These are phyloP conservation scores for Orchesella cincta DNA, from an alignment of 1,140 invertebrate genomes.

Conservation along the genomic window DNA sequence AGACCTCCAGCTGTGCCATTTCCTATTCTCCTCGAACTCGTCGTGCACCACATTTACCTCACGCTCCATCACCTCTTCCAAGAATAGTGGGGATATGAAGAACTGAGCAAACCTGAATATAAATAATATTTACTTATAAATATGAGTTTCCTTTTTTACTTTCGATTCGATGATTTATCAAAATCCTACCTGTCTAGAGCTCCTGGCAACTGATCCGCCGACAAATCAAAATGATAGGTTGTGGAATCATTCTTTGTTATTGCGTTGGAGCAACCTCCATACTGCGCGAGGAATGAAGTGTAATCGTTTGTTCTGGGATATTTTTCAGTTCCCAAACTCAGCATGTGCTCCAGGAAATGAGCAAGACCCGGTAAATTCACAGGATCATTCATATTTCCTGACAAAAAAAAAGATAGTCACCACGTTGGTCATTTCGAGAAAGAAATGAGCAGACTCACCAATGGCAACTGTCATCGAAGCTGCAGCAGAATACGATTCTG, in stretches of 20 bases:
- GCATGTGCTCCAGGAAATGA: conserved; percentile 98
- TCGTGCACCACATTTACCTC: conserved; percentile 95
- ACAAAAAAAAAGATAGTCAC: background rate
- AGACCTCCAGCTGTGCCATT: conserved; percentile 82
- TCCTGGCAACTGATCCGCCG: conserved; percentile 73
- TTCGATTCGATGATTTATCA: conserved; percentile 27
- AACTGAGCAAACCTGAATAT: conserved; percentile 86
- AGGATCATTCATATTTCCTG: conserved; percentile 84
- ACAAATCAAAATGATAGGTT: conserved; percentile 92
- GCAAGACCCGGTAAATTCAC: conserved; percentile 83
- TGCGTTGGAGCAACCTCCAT: conserved; percentile 87
- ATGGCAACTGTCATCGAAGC: conserved; percentile 78
- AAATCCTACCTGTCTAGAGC: conserved; percentile 76
- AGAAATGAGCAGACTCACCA: no score
- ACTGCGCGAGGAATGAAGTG: conserved; percentile 81
- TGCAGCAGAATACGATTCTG: conserved; percentile 87
- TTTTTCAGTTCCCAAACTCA: conserved; percentile 91
- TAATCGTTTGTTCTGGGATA: conserved; percentile 95
- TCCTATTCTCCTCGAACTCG: conserved; percentile 92
- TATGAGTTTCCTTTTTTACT: background rate
- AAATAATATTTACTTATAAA: conserved; percentile 33
- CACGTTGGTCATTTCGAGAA: background rate
- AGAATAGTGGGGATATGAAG: conserved; percentile 89
- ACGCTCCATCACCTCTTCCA: conserved; percentile 81
- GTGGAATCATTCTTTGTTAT: conserved; percentile 86